Percentiles rank a stretch among this genome's conserved stretches.
These are phyloP conservation scores for Unio delphinus DNA, from an alignment of 2,888 invertebrate species.

Conservation along the genomic window DNA sequence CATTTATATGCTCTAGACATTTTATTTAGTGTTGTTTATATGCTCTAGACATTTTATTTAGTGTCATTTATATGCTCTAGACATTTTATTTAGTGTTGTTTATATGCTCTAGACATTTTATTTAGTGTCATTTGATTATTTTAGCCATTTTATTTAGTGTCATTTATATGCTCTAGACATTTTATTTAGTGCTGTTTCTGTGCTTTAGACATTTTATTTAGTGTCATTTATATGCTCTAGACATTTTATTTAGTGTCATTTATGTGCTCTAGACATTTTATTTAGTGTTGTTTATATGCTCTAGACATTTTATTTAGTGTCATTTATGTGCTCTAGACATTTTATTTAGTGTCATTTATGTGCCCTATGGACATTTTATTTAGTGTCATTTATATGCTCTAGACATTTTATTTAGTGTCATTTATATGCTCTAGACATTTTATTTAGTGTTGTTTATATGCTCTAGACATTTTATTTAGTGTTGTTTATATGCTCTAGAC, in stretches of 20 bases:
- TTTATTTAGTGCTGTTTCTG: constrained; percentile 6
- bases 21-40: constrained; percentile 6
- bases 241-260: constrained; percentile 1
- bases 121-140: background rate
- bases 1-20: background rate
- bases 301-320: background rate
- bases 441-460: background rate
- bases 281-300: background rate
- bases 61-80: background rate
- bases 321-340: background rate
- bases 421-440: background rate
- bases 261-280: constrained; percentile 74
- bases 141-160: background rate
- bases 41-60: constrained; percentile 75
- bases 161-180: no score
- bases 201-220: background rate
- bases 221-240: background rate
- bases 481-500: constrained; percentile 74
- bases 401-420: constrained; percentile 8
- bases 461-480: background rate
- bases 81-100: background rate
- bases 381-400: background rate
- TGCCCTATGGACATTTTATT: background rate
- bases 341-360: background rate
- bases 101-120: background rate